phyloP scores from a whole-genome alignment of 2,888 invertebrate species.

The Acanthoscelides obtectus region DNA sequence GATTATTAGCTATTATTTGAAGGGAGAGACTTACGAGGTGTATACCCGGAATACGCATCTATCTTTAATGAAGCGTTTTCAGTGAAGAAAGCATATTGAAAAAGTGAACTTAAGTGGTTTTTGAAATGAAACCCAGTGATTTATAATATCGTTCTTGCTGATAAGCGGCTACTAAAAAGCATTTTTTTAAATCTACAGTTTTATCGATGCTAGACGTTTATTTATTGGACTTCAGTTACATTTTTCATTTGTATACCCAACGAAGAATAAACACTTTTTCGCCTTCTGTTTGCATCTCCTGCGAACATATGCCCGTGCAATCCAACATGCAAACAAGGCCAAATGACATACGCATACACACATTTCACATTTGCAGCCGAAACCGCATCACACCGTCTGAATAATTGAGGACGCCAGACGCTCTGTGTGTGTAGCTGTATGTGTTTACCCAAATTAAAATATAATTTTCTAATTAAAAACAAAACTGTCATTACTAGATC shows the following conservation, averaged over 20 bases:
- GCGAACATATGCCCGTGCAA: neutral
- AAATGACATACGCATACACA: neutral
- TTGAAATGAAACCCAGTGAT: too few relatives aligned
- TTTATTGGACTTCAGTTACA: too few relatives aligned
- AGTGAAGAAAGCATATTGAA: too few relatives aligned
- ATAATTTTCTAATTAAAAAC: neutral
- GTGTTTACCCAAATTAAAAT: constrained; percentile 2
- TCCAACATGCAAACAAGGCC: neutral
- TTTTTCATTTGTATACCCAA: neutral
- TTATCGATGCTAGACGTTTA: too few relatives aligned
- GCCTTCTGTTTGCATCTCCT: neutral
- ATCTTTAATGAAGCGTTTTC: too few relatives aligned
- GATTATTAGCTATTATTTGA: too few relatives aligned
- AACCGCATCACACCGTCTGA: constrained; percentile 3
- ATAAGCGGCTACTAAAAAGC: too few relatives aligned
- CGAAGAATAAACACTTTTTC: neutral
- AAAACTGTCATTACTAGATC: neutral
- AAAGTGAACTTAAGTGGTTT: too few relatives aligned
- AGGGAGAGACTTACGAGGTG: too few relatives aligned
- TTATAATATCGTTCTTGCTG: too few relatives aligned
- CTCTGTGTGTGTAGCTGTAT: constrained; percentile 1
- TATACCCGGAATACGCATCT: too few relatives aligned
- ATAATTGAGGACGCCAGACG: constrained; percentile 2
- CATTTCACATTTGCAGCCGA: neutral
- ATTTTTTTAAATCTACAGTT: too few relatives aligned